Percentiles rank a stretch among this genome's conserved stretches.
Evolutionary conservation across 1,140 invertebrate species (phyloP).

Genomic region (Copidosoma floridanum): DNA sequence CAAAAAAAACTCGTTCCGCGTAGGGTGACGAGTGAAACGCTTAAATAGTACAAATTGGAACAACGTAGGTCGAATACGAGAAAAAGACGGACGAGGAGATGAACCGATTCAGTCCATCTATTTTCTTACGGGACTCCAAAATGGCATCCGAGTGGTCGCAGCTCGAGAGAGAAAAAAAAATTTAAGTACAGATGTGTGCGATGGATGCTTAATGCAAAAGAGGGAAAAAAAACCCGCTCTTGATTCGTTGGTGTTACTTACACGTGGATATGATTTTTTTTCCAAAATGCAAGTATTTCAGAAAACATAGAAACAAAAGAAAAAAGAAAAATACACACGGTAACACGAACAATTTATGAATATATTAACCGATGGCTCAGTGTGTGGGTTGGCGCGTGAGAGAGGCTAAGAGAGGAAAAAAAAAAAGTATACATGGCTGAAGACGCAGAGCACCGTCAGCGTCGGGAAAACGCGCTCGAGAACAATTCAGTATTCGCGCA

Average conservation of each 20-base stretch:
- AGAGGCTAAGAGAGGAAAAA: background rate
- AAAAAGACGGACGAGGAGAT: background rate
- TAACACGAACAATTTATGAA: background rate
- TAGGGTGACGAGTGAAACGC: slow-evolving; percentile 3
- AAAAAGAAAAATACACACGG: background rate
- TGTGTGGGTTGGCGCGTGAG: background rate
- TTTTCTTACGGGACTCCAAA: slow-evolving; percentile 15
- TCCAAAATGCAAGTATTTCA: too few species aligned
- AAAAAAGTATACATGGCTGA: too few species aligned
- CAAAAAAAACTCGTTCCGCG: background rate
- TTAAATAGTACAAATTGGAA: slow-evolving; percentile 23
- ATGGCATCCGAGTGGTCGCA: too few species aligned
- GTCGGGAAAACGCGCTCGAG: too few species aligned
- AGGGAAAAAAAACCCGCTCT: too few species aligned
- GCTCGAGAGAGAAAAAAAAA: too few species aligned
- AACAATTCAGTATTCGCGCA: slow-evolving; percentile 8
- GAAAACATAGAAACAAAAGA: too few species aligned
- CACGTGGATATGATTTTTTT: too few species aligned
- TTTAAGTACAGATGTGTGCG: too few species aligned
- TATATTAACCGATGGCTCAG: background rate
- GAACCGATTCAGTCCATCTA: slow-evolving; percentile 1
- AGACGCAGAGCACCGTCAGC: too few species aligned
- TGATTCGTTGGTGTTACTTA: too few species aligned
- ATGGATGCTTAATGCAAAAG: too few species aligned
- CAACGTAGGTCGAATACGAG: background rate